phyloP scores from a whole-genome alignment of 1,140 invertebrate genomes.

The Augochlora pura region DNA sequence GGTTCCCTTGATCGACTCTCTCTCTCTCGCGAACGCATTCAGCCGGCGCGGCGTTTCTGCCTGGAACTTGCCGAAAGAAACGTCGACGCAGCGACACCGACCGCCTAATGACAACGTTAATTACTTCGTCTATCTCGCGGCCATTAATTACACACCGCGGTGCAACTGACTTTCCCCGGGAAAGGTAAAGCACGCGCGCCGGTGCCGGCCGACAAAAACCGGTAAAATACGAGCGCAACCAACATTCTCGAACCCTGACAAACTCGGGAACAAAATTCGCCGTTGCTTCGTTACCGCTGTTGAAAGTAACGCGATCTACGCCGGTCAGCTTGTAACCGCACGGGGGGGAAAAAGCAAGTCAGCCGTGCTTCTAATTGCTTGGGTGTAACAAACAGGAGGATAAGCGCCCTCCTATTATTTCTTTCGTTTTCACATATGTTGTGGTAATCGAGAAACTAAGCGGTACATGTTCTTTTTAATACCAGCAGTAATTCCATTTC shows the following conservation, averaged over 20 bases:
- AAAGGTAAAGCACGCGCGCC: not conserved
- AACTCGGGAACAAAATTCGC: not conserved
- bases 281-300: not conserved
- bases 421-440: too few species aligned
- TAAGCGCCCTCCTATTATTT: too few species aligned
- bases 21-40: not conserved
- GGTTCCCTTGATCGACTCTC: not conserved
- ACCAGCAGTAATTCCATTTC: too few species aligned
- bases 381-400: too few species aligned
- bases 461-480: too few species aligned
- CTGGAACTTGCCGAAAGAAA: conserved; percentile 28
- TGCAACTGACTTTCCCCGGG: conserved; percentile 11
- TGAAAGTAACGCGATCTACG: not conserved
- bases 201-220: not conserved
- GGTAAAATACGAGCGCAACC: not conserved
- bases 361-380: too few species aligned
- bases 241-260: not conserved
- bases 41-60: not conserved
- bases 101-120: conserved; percentile 50
- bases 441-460: too few species aligned
- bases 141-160: conserved; percentile 46
- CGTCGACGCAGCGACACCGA: not conserved
- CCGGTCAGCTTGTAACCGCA: not conserved
- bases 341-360: not conserved
- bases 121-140: conserved; percentile 46